A percentile compares a stretch with the other conserved stretches of the same genome.
These are phyloP conservation scores for Rhingia rostrata DNA, from an alignment of 2,888 invertebrate species.

Conservation along the genomic window DNA sequence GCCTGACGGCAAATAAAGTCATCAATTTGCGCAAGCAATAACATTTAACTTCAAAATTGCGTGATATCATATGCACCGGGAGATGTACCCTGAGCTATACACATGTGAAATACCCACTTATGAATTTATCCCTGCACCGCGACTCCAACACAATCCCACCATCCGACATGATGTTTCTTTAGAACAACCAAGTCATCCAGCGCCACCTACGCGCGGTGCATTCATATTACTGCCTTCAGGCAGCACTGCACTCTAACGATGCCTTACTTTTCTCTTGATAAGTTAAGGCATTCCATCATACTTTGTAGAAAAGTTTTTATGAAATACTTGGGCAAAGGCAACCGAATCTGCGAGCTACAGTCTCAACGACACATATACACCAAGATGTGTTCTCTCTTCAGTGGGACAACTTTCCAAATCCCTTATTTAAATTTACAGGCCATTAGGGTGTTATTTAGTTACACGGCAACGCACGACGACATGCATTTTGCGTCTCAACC, in stretches of 20 bases:
- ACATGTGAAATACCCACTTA: conserved; percentile 12
- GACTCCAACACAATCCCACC: conserved; percentile 5
- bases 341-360: neutral
- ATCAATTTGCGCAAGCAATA: conserved; percentile 38
- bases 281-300: conserved; percentile 71
- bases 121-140: conserved; percentile 5
- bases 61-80: conserved; percentile 4
- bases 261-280: conserved; percentile 56
- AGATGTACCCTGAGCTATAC: neutral
- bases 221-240: neutral
- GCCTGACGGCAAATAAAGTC: conserved; percentile 15
- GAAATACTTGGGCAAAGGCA: conserved; percentile 4
- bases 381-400: conserved; percentile 7
- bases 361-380: conserved; percentile 20
- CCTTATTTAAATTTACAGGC: conserved; percentile 72
- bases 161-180: conserved; percentile 48
- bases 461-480: conserved; percentile 59
- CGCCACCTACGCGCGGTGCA: neutral
- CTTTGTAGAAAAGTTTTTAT: conserved; percentile 54
- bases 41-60: conserved; percentile 46
- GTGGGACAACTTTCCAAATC: conserved; percentile 59
- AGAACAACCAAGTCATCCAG: conserved; percentile 28
- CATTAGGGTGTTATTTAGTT: conserved; percentile 67
- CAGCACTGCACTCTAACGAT: conserved; percentile 11
- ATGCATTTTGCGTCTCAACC: conserved; percentile 39